These are phyloP conservation scores for Cyaniris semiargus DNA, from an alignment of 2,888 invertebrate genomes.

Conservation along the genomic window DNA sequence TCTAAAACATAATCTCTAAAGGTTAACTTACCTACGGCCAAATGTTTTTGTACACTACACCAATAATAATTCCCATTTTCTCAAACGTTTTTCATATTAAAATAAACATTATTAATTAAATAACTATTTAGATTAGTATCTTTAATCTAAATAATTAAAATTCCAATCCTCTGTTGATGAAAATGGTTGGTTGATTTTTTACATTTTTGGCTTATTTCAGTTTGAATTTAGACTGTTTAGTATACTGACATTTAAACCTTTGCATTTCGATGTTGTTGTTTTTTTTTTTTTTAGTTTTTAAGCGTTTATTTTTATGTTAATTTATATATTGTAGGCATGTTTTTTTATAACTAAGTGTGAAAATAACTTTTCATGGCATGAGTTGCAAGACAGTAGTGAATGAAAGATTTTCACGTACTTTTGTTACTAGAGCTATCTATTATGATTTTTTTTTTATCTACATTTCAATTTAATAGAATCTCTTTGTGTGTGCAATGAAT, in stretches of 20 bases:
- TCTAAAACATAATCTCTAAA: background rate
- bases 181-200: background rate
- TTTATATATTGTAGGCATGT: constrained; percentile 11
- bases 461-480: background rate
- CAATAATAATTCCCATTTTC: background rate
- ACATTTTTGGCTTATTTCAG: constrained; percentile 1
- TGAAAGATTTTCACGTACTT: background rate
- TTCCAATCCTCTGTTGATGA: background rate
- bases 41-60: background rate
- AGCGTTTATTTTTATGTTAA: background rate
- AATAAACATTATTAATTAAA: background rate
- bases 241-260: background rate
- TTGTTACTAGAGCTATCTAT: background rate
- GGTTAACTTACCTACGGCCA: background rate
- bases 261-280: constrained; percentile 22
- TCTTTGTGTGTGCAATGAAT: background rate
- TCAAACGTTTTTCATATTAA: background rate
- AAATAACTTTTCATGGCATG: constrained; percentile 31
- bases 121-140: no score
- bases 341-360: constrained; percentile 9
- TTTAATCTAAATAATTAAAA: background rate
- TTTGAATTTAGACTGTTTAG: constrained; percentile 7
- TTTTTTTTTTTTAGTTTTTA: background rate
- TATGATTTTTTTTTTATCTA: background rate
- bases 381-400: background rate